Base-by-base conservation (phyloP, 1,140 invertebrate species). In the Macrocentrus cingulum region DNA sequence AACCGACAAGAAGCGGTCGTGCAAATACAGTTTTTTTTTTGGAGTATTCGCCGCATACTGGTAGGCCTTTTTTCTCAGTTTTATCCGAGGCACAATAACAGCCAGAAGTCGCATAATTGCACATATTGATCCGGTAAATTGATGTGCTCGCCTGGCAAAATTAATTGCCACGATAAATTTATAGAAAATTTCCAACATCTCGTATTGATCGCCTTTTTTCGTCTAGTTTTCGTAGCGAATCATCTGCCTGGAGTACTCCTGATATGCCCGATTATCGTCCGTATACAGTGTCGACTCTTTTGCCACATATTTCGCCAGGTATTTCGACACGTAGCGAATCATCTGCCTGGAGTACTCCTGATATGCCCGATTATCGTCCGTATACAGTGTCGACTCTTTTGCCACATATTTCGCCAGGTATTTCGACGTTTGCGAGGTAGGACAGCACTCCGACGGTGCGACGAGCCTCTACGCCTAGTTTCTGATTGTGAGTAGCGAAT, bases 81-180 rank as follows among this genome's bases (percentile, higher is more conserved):
- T 63, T 54, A 71, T 51, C 48, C 56, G 66, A 41, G 54, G 64
- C 16, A 76, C 68, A 1, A 73, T 69, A 56, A 71, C 77, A 11
- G 41, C 55, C 9, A 80, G 42, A 20, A 70, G 54, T 50, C 66
- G 61, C 23, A 63, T 23, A 53, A 78, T 68, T 5, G 76, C 70
- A 54, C 65, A 75, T 37, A 80, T 62, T 34, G 78, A 63, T n/a
- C 76, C 76, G 51, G 69, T 71, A 56, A 79, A 80, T 48, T 80
- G 77, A 67, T 79, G 71, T 6, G 76, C 65, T 62, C 76, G 71
- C 65, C 77, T 79, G 59, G 76, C 68, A 19, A 60, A 56, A 11
- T 69, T 66, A 23, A 79, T 60, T 13, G 67, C 64, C 23, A 60
- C 67, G 8, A 77, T 65, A n/a, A 77, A 76, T 13, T 79, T 66